These are phyloP conservation scores for Aurelia aurita DNA, from an alignment of 30 jellyfish, hydroid and myxozoan genomes.

Conservation along the genomic window DNA sequence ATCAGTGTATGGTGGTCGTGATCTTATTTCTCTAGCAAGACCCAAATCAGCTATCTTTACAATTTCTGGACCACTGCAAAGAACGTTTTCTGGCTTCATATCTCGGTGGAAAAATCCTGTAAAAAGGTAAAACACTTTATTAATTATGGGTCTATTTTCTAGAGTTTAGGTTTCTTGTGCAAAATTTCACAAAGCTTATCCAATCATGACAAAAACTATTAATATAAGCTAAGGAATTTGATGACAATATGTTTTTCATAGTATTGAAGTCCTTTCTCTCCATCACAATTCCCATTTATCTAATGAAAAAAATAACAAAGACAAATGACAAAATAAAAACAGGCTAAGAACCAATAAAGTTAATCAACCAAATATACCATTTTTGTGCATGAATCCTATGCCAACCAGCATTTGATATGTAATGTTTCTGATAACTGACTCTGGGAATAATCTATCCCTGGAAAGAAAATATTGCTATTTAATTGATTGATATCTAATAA, in stretches of 20 bases:
- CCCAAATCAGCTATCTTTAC: conserved; percentile 98
- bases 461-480: conserved; percentile 1
- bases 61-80: conserved; percentile 97
- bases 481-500: no score
- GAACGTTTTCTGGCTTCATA: conserved; percentile 98
- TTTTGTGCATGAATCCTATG: conserved; percentile 96
- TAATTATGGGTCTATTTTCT: no score
- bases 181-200: no score
- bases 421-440: conserved; percentile 90
- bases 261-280: no score
- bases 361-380: conserved; percentile 54
- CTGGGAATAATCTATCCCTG: conserved; percentile 95
- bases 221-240: no score
- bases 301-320: no score
- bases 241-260: no score
- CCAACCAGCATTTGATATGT: conserved; percentile 95
- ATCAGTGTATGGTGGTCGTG: conserved; percentile 99
- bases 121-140: not conserved
- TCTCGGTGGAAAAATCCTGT: conserved; percentile 96
- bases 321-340: no score
- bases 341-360: no score
- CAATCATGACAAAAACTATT: no score
- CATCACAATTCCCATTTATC: no score
- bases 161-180: no score
- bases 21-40: conserved; percentile 92